Evolutionary conservation across 2,888 invertebrate genomes (phyloP).

Genomic region (Seira musarum): DNA sequence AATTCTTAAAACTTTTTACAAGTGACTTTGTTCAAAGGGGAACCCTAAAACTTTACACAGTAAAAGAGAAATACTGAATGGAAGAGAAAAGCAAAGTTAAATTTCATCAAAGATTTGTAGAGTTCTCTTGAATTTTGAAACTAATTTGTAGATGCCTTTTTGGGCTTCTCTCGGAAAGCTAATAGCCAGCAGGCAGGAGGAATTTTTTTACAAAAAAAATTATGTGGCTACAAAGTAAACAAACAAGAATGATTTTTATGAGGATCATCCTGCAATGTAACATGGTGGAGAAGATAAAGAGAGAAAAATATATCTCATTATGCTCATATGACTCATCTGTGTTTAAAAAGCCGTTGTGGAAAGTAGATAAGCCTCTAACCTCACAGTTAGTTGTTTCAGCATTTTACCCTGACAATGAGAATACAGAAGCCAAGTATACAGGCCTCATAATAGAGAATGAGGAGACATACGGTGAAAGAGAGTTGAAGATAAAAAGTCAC

Average conservation of each 20-base stretch:
- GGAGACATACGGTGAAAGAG: background rate
- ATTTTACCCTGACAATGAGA: background rate
- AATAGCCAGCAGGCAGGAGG: conserved; percentile 1
- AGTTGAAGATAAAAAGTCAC: background rate
- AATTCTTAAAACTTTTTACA: too few relatives aligned
- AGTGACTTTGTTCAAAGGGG: too few relatives aligned
- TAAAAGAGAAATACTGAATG: too few relatives aligned
- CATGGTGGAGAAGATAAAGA: background rate
- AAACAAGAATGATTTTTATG: conserved; percentile 1
- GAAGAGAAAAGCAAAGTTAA: too few relatives aligned
- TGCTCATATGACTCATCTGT: conserved; percentile 3
- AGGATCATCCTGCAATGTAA: background rate
- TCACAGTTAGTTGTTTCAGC: background rate
- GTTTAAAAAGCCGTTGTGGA: background rate
- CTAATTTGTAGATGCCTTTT: conserved; percentile 8
- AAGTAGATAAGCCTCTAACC: background rate
- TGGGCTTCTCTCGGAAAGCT: background rate
- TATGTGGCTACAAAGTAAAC: background rate
- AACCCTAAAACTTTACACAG: too few relatives aligned
- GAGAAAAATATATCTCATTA: background rate
- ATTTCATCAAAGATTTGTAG: background rate
- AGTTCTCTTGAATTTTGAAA: background rate
- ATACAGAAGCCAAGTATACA: background rate
- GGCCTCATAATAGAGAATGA: background rate
- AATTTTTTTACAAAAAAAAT: background rate